Evolutionary conservation across 2,888 invertebrate species (phyloP), one percentile per base, ranked within the genome.

Genomic region (Rhorus exstirpatorius): DNA sequence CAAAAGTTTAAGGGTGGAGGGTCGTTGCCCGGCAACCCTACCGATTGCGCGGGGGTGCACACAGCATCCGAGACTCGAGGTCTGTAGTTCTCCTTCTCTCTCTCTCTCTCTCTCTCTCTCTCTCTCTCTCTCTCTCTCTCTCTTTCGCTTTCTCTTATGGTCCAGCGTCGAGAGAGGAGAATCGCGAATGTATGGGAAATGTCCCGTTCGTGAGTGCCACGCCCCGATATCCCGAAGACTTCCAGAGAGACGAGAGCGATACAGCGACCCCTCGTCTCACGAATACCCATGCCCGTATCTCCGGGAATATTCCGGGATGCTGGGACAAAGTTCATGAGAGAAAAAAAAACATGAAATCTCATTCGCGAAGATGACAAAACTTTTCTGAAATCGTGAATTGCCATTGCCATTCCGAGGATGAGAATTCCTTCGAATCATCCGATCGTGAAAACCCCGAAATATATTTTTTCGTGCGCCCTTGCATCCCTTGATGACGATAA

Each of bases 11-110:
- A 91, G 92, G 92, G 91, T 91, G 89, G 91, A 90, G 88, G 88
- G 84, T 86, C 87, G 92, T 92, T 92, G 92, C 92, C 86, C 89
- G 87, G 92, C 92, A 92, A 92, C 92, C 86, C 84, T 86, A 84
- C 87, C 88, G 87, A 85, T 49, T 8, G 58, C 7, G 51, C 26
- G 61, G 51, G 60, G 61, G 61, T 55, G 58, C 58, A 51, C 60
- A 12, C 77, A 79, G 72, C 79, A 79, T 79, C 79, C 72, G 49
- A 60, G 72, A 67, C 31, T 71, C 38, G 60, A 61, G 61, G 60
- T 31, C 70, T 71, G 46, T 61, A 38, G 26, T 41, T 67, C 58
- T 49, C 31, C 49, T 17, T 38, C 49, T 65, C 67, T 71, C 38
- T 67, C 60, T 72, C 61, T 72, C 65, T 24, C 72, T 10, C 17